Conservation (phyloP, 1,140 invertebrate species). For the Bathynomus jamesi region DNA sequence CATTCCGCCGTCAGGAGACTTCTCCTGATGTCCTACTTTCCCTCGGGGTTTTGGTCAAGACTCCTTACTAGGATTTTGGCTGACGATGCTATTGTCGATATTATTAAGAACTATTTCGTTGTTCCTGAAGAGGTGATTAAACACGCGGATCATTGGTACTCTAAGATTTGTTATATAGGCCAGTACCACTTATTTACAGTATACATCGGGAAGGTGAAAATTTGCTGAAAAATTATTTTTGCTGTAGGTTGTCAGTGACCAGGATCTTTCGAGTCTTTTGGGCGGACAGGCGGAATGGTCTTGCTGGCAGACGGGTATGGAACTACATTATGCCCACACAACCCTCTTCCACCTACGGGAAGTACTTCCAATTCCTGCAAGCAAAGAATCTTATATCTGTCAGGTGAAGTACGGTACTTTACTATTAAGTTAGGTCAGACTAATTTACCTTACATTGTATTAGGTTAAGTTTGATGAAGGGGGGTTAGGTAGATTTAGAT, state of each 20-base stretch:
- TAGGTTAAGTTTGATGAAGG: too few relatives aligned
- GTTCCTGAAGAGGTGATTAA: conserved; percentile 55
- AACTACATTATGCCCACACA: conserved; percentile 71
- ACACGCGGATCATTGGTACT: conserved; percentile 28
- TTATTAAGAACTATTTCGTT: conserved; percentile 61
- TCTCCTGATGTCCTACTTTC: conserved; percentile 89
- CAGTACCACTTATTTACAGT: too few relatives aligned
- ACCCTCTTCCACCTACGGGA: conserved; percentile 76
- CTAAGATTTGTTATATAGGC: too few relatives aligned
- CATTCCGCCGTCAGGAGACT: conserved; percentile 49
- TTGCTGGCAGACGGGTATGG: conserved; percentile 90
- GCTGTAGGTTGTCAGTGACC: neutral
- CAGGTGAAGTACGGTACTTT: too few relatives aligned
- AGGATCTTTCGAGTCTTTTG: neutral
- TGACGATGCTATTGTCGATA: conserved; percentile 76
- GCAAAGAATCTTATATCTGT: neutral
- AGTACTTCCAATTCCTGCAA: conserved; percentile 48
- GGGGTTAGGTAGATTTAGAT: too few relatives aligned
- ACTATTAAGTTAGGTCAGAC: too few relatives aligned
- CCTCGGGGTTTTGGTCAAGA: conserved; percentile 94
- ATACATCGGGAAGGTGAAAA: too few relatives aligned
- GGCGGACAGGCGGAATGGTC: conserved; percentile 78
- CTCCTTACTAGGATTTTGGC: conserved; percentile 84
- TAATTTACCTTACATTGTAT: too few relatives aligned
- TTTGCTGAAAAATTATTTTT: too few relatives aligned